Evolutionary conservation across 2,888 invertebrate species (phyloP).

Genomic region (Vandiemenella viatica): DNA sequence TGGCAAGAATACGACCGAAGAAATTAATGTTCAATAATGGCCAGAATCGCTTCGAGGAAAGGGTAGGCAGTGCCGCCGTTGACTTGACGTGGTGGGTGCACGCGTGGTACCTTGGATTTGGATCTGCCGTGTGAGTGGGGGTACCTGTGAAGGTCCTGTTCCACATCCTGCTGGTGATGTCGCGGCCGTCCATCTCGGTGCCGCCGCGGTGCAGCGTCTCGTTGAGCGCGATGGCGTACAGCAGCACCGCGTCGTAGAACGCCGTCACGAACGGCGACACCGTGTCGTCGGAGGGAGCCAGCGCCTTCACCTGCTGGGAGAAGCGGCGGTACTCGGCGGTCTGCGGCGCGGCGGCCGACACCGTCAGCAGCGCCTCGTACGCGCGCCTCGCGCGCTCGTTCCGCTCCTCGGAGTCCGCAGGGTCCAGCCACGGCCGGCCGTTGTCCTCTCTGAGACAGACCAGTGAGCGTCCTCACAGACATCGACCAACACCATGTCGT

Average conservation of each 20-base stretch:
- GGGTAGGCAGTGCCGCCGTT: no score
- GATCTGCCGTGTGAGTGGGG: no score
- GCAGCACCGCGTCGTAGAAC: constrained; percentile 88
- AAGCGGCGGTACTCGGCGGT: constrained; percentile 63
- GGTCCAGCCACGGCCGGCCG: constrained; percentile 80
- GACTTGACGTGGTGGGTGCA: no score
- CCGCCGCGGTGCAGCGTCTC: constrained; percentile 44
- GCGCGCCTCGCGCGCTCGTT: constrained; percentile 74
- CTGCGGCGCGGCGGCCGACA: constrained; percentile 70
- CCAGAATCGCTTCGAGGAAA: no score
- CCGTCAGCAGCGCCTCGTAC: constrained; percentile 73
- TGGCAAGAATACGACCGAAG: no score
- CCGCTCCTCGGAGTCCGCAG: constrained; percentile 59
- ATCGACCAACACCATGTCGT: no score
- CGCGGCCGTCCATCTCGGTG: constrained; percentile 58
- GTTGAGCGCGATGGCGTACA: constrained; percentile 84
- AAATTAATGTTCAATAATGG: no score
- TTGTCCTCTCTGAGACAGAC: no score
- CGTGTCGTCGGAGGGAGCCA: constrained; percentile 58
- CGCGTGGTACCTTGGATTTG: no score
- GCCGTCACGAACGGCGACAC: constrained; percentile 88
- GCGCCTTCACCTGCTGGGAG: constrained; percentile 48
- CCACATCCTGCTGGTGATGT: constrained; percentile 73
- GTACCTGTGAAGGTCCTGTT: constrained; percentile 69
- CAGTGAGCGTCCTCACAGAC: no score